Evolutionary conservation across 2,888 invertebrate species (phyloP).

Genomic region (Harmothoe impar): DNA sequence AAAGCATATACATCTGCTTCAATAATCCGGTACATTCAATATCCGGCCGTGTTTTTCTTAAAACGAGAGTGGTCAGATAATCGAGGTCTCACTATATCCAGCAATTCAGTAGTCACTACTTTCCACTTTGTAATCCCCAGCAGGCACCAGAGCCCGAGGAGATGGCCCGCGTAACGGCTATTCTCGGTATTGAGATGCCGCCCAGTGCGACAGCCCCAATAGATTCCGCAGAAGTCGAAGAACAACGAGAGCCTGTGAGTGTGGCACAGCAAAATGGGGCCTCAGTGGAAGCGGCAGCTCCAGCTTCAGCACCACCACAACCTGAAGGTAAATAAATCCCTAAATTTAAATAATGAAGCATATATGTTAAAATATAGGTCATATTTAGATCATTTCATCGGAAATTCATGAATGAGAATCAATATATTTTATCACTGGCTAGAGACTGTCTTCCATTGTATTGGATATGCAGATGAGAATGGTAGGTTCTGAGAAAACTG

Average conservation of each 20-base stretch:
- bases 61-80: no score
- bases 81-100: no score
- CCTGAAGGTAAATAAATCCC: slow-evolving; percentile 4
- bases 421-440: no score
- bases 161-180: slow-evolving; percentile 34
- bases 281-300: background rate
- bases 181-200: slow-evolving; percentile 30
- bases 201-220: background rate
- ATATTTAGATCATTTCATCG: background rate
- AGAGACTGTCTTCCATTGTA: no score
- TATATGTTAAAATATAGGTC: background rate
- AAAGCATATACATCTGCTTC: no score
- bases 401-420: background rate
- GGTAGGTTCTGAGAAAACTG: no score
- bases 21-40: no score
- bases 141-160: slow-evolving; percentile 32
- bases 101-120: no score
- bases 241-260: background rate
- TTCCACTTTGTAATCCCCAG: background rate
- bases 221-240: background rate
- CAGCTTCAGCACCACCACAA: background rate
- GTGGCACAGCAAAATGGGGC: background rate
- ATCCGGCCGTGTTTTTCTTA: no score
- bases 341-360: background rate
- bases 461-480: no score